Evolutionary conservation across 2,113 vertebrate species (phyloP).

Genomic region (Isurus oxyrinchus): DNA sequence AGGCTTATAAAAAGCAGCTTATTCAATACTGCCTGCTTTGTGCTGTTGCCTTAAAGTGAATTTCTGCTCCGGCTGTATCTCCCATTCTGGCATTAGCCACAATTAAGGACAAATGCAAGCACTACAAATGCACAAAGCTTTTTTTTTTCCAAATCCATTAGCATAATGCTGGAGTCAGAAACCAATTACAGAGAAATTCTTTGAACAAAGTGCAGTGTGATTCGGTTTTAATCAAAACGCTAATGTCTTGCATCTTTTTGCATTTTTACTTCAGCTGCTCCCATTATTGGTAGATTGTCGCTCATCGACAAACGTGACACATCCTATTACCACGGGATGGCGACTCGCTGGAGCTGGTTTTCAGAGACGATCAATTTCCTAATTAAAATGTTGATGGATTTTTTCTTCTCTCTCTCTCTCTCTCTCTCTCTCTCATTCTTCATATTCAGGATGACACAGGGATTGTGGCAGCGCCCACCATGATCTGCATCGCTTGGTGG

Average conservation of each 20-base stretch:
- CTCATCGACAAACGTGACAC: background rate
- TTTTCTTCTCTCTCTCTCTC: background rate
- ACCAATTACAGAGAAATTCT: conserved; percentile 7
- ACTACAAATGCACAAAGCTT: background rate
- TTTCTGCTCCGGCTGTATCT: background rate
- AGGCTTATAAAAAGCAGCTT: background rate
- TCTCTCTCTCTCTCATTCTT: background rate
- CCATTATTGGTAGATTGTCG: background rate
- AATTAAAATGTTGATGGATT: background rate
- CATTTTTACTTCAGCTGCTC: background rate
- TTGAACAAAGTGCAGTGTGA: background rate
- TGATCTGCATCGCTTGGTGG: background rate
- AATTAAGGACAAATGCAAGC: background rate
- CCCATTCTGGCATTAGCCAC: background rate
- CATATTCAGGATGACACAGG: background rate
- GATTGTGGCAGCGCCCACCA: no score
- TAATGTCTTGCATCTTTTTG: background rate
- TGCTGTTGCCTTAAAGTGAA: background rate
- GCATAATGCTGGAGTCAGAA: background rate
- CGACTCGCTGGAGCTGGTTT: background rate
- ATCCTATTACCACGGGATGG: background rate
- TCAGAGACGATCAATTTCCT: background rate
- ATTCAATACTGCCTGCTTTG: background rate
- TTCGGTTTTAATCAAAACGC: background rate
- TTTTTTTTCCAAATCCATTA: background rate